Percentiles rank a stretch among this genome's conserved stretches.
Conservation (phyloP, 1,140 invertebrate genomes). For the Hirudo medicinalis region DNA sequence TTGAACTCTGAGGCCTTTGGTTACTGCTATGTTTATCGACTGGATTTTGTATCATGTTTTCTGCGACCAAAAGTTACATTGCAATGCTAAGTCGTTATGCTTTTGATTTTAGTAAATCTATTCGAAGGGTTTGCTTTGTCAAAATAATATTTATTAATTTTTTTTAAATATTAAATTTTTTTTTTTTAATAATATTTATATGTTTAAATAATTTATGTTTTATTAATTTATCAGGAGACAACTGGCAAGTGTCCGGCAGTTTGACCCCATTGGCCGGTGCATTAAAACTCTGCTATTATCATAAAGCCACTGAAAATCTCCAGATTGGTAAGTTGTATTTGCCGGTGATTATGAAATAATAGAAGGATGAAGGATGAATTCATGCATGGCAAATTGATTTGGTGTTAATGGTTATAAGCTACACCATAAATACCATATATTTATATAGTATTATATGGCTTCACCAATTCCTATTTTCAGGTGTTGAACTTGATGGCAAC, state of each 20-base stretch:
- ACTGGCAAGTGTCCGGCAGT: conserved; percentile 54
- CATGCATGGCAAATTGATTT: no score
- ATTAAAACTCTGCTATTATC: conserved; percentile 81
- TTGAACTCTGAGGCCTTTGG: no score
- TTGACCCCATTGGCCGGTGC: conserved; percentile 56
- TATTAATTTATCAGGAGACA: conserved; percentile 37
- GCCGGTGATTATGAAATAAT: no score
- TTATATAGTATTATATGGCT: no score
- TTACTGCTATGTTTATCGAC: background rate
- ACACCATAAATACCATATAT: no score
- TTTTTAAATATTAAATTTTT: no score
- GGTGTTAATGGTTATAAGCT: background rate
- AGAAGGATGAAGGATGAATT: no score
- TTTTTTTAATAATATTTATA: no score
- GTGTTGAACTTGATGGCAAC: conserved; percentile 45
- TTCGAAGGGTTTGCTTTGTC: no score
- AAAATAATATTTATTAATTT: no score
- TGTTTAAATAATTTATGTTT: no score
- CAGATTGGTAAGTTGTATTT: conserved; percentile 51
- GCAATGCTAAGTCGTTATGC: background rate
- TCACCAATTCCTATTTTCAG: background rate
- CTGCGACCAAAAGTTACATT: background rate
- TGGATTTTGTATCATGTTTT: background rate
- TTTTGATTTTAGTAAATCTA: background rate
- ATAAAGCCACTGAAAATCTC: conserved; percentile 79